A percentile compares a stretch with the other conserved stretches of the same genome.
phyloP scores from a whole-genome alignment of 2,888 invertebrate species.

The Erebia epiphron region DNA sequence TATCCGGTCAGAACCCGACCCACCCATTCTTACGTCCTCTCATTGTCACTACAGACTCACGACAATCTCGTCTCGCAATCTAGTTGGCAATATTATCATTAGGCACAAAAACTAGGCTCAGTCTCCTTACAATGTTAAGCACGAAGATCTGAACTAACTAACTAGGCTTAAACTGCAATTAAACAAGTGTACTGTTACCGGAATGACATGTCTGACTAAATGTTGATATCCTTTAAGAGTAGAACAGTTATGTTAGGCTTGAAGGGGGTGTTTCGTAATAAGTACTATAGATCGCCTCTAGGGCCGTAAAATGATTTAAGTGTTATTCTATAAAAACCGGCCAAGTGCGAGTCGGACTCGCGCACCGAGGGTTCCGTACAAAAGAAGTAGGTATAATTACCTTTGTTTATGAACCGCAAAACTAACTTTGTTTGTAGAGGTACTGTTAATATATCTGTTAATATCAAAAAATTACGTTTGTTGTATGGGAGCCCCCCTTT shows the following conservation, averaged over 20 bases:
- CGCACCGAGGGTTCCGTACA: too few species aligned
- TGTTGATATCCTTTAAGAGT: slow-evolving; percentile 75
- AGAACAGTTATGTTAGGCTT: slow-evolving; percentile 69
- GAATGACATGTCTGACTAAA: slow-evolving; percentile 76
- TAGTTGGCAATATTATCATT: slow-evolving; percentile 61
- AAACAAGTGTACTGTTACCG: slow-evolving; percentile 73
- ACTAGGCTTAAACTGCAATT: slow-evolving; percentile 70
- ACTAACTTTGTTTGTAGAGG: too few species aligned
- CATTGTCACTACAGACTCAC: slow-evolving; percentile 27
- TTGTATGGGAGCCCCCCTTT: too few species aligned
- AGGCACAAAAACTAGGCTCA: slow-evolving; percentile 59
- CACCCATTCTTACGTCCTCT: slow-evolving; percentile 45
- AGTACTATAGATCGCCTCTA: slow-evolving; percentile 57
- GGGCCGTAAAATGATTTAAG: slow-evolving; percentile 63
- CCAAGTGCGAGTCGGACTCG: too few species aligned
- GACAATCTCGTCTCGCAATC: slow-evolving; percentile 47
- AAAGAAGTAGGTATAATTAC: too few species aligned
- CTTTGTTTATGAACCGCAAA: too few species aligned
- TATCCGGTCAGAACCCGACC: slow-evolving; percentile 55
- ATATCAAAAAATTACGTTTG: too few species aligned
- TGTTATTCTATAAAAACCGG: slow-evolving; percentile 51
- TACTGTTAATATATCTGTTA: too few species aligned
- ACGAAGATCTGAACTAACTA: slow-evolving; percentile 63
- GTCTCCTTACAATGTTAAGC: slow-evolving; percentile 66
- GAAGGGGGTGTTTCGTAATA: slow-evolving; percentile 71